Evolutionary conservation across 1,140 invertebrate genomes (phyloP).

Genomic region (Carcinoscorpius rotundicauda): DNA sequence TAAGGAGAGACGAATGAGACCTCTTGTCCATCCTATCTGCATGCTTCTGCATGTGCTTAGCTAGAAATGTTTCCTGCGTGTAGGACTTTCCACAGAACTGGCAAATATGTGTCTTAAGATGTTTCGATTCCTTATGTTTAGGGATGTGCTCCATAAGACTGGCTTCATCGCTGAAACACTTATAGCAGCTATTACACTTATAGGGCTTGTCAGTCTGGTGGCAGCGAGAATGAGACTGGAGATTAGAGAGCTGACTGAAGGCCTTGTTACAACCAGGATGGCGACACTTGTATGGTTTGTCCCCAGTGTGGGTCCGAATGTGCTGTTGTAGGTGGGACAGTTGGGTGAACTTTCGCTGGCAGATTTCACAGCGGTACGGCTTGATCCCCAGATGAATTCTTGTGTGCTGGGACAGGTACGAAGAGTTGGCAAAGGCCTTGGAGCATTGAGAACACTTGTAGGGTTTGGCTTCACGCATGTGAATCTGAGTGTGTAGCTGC

Average conservation of each 20-base stretch:
- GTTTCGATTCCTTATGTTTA: slow-evolving; percentile 99
- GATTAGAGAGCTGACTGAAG: slow-evolving; percentile 95
- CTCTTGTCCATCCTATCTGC: slow-evolving; percentile 79
- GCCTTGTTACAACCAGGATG: slow-evolving; percentile 97
- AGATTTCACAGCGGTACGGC: slow-evolving; percentile 70
- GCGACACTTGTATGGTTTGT: slow-evolving; percentile 96
- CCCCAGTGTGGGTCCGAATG: slow-evolving; percentile 95
- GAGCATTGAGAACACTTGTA: slow-evolving; percentile 98
- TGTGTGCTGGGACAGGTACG: slow-evolving; percentile 96
- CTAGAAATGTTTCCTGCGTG: slow-evolving; percentile 98
- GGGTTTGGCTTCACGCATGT: slow-evolving; percentile 96
- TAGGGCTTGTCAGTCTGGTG: slow-evolving; percentile 97
- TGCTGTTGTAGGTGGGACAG: slow-evolving; percentile 97
- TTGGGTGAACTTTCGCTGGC: slow-evolving; percentile 97
- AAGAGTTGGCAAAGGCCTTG: slow-evolving; percentile 98
- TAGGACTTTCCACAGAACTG: slow-evolving; percentile 98
- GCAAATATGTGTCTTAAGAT: slow-evolving; percentile 98
- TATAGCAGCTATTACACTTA: slow-evolving; percentile 96
- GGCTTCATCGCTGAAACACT: slow-evolving; percentile 93
- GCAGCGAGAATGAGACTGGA: slow-evolving; percentile 93
- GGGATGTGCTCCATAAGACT: slow-evolving; percentile 93
- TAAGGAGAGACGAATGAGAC: slow-evolving; percentile 32
- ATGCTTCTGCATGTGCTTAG: slow-evolving; percentile 98
- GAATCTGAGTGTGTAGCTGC: slow-evolving; percentile 91
- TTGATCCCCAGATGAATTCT: slow-evolving; percentile 82